Evolutionary conservation across 2,113 vertebrate species (phyloP), one percentile per base, ranked within the genome.

Genomic region (Amblyopsis rosae): DNA sequence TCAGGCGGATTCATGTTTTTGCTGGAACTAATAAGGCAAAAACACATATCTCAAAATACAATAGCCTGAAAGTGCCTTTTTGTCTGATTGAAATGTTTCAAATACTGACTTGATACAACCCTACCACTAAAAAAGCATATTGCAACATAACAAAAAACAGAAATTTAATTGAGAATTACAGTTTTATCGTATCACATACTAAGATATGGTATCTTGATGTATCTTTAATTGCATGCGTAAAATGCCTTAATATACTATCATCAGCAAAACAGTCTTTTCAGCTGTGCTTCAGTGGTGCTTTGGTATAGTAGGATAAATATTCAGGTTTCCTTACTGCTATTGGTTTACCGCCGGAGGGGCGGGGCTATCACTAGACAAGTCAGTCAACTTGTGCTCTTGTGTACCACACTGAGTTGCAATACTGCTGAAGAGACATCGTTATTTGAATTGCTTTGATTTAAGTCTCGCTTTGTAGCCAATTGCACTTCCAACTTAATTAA

Each of bases 321-420:
- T 15, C 5, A 67, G 26, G 50, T 26, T 1, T 0, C 0, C 0
- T 6, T 1, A 0, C 12, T 47, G 8, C 64, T 26, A 86, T 85
- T 89, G 82, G 84, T 5, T 56, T 11, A 12, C 1, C 1, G 1
- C 0, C 2, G 0, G 11, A 7, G 35, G 73, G 88, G 85, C 15
- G 85, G 85, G 3, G 62, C 60, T 15, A 4, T 1, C 0, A 12
- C 13, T 4, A 0, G 0, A 87, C 75, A 88, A 88, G 89, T 80
- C 48, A 70, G 53, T 64, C 59, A 33, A 67, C 67, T 51, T 46
- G 73, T 67, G 80, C 77, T 55, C 32, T 3, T 0, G 62, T 0
- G 1, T 82, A 79, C 62, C 62, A 63, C 46, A 13, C 69, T 47
- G 73, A 85, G 16, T 59, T 46, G 35, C 9, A 9, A 59, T 13